Percentiles rank a stretch among this genome's conserved stretches.
phyloP scores from a whole-genome alignment of 2,113 vertebrate species.

The Brachyhypopomus gauderio region DNA sequence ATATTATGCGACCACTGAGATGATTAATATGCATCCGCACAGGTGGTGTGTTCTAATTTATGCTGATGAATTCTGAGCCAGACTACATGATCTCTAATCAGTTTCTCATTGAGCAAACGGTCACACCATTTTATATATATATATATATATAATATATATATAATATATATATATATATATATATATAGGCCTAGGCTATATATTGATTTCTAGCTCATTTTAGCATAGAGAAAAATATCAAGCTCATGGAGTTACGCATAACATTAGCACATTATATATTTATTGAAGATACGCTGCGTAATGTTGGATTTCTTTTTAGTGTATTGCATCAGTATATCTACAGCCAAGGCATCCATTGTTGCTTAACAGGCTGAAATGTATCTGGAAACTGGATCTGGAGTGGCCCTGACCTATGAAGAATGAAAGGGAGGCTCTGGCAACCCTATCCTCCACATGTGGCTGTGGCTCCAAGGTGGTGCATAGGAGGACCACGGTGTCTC shows the following conservation, averaged over 20 bases:
- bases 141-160: background rate
- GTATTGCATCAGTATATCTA: background rate
- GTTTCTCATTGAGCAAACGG: slow-evolving; percentile 41
- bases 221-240: background rate
- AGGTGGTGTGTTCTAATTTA: slow-evolving; percentile 48
- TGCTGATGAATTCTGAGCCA: slow-evolving; percentile 48
- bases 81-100: slow-evolving; percentile 51
- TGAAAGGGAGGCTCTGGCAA: slow-evolving; percentile 43
- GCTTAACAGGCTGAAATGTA: slow-evolving; percentile 33
- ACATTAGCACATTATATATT: background rate
- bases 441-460: slow-evolving; percentile 43
- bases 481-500: slow-evolving; percentile 27
- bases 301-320: background rate
- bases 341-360: background rate
- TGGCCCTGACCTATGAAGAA: slow-evolving; percentile 31
- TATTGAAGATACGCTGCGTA: background rate
- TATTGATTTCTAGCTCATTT: background rate
- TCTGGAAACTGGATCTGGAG: slow-evolving; percentile 40
- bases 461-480: slow-evolving; percentile 26
- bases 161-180: background rate
- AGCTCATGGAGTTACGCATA: slow-evolving; percentile 5
- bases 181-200: no score
- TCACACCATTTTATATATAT: slow-evolving; percentile 1
- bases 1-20: slow-evolving; percentile 30
- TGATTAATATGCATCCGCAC: slow-evolving; percentile 47